Evolutionary conservation across 2,113 vertebrate species (phyloP).

Genomic region (Rhea americana): DNA sequence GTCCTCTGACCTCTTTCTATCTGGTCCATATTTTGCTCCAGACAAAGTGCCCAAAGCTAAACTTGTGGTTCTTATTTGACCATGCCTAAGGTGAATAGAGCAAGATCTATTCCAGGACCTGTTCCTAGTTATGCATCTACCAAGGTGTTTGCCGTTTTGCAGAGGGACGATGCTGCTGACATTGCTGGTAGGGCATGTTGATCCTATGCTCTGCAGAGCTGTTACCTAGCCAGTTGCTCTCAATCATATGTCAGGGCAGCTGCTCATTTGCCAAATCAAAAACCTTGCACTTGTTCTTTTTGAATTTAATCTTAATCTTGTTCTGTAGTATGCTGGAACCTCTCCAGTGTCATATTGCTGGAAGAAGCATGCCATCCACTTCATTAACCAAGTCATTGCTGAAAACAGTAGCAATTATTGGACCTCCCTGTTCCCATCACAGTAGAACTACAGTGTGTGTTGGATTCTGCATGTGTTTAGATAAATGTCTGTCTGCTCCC

Average conservation of each 20-base stretch:
- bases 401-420: not conserved
- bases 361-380: not conserved
- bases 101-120: not conserved
- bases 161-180: not conserved
- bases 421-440: not conserved
- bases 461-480: not conserved
- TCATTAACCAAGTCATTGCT: not conserved
- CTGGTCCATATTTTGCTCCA: not conserved
- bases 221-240: not conserved
- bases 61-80: not conserved
- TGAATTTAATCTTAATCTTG: not conserved
- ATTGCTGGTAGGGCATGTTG: not conserved
- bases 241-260: not conserved
- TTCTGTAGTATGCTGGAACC: not conserved
- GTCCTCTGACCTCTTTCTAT: not conserved
- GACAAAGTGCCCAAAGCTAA: not conserved
- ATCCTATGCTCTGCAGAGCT: not conserved
- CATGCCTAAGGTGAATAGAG: not conserved
- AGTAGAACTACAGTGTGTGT: not conserved
- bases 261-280: not conserved
- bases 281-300: not conserved
- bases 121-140: not conserved
- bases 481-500: not conserved
- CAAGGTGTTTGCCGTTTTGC: not conserved
- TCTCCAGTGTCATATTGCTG: not conserved